phyloP scores from a whole-genome alignment of 2,797 vertebrate genomes.

The Merluccius polli region DNA sequence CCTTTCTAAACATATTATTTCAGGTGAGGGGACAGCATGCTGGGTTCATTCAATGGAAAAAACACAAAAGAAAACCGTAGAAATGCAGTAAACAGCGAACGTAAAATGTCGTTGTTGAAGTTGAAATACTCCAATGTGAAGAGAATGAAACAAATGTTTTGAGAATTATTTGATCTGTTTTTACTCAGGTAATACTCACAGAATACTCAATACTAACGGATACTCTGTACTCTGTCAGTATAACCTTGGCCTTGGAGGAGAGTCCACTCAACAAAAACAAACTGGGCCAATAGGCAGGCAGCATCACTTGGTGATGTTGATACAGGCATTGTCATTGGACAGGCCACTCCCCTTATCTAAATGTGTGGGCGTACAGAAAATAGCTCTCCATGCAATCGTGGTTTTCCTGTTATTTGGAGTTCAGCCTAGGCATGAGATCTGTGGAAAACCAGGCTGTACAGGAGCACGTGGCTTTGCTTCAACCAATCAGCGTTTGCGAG shows the following conservation, averaged over 20 bases:
- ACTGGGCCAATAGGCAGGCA: background rate
- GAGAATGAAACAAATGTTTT: background rate
- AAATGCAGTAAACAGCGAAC: background rate
- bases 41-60: background rate
- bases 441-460: background rate
- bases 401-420: constrained; percentile 1
- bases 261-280: background rate
- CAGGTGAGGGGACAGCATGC: background rate
- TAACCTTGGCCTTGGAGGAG: background rate
- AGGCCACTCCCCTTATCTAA: constrained; percentile 19
- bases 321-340: constrained; percentile 1
- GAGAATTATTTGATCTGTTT: background rate
- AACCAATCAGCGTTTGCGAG: background rate
- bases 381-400: constrained; percentile 17
- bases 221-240: background rate
- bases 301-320: background rate
- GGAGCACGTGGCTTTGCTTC: background rate
- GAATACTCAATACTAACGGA: background rate
- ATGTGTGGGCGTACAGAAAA: constrained; percentile 8
- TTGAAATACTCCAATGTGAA: background rate
- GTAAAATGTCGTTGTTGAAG: background rate
- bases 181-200: background rate
- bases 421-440: background rate
- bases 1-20: background rate
- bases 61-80: background rate